Percentiles rank a stretch among this genome's conserved stretches.
These are phyloP conservation scores for Achroia grisella DNA, from an alignment of 1,140 invertebrate species.

Conservation along the genomic window DNA sequence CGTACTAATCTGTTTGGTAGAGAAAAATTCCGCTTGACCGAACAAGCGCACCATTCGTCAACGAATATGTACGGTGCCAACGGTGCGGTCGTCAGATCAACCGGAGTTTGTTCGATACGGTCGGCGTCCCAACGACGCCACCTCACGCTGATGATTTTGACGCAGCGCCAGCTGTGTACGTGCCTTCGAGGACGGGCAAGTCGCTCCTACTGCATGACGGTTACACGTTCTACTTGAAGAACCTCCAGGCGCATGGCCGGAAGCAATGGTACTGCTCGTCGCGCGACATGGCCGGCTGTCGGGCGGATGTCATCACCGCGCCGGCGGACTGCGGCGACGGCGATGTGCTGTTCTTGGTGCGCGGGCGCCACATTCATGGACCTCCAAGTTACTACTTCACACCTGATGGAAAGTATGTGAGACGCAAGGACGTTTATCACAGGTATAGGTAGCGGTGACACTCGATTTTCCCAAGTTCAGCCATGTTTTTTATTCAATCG, in stretches of 20 bases:
- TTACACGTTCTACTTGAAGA: slow-evolving; percentile 67
- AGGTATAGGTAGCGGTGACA: slow-evolving; percentile 46
- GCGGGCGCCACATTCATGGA: slow-evolving; percentile 55
- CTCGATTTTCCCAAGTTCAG: too few species aligned
- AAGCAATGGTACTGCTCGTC: slow-evolving; percentile 70
- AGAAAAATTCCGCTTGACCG: slow-evolving; percentile 7
- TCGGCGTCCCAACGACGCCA: not conserved
- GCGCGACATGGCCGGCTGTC: slow-evolving; percentile 59
- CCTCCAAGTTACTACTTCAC: slow-evolving; percentile 63
- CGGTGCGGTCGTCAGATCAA: not conserved
- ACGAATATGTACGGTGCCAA: not conserved
- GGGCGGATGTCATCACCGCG: slow-evolving; percentile 63
- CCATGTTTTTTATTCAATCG: too few species aligned
- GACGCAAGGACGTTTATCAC: slow-evolving; percentile 59
- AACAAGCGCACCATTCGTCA: too few species aligned
- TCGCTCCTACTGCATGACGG: slow-evolving; percentile 59
- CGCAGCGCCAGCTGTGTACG: slow-evolving; percentile 59
- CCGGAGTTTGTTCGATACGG: slow-evolving; percentile 13
- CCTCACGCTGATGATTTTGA: slow-evolving; percentile 32
- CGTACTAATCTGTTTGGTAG: too few species aligned
- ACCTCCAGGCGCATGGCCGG: slow-evolving; percentile 55
- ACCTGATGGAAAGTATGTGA: slow-evolving; percentile 61
- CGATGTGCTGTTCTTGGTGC: slow-evolving; percentile 54
- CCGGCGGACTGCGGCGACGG: slow-evolving; percentile 37
- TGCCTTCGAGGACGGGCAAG: slow-evolving; percentile 67